Conservation (phyloP, 2,797 vertebrate species). For the Erethizon dorsatum region DNA sequence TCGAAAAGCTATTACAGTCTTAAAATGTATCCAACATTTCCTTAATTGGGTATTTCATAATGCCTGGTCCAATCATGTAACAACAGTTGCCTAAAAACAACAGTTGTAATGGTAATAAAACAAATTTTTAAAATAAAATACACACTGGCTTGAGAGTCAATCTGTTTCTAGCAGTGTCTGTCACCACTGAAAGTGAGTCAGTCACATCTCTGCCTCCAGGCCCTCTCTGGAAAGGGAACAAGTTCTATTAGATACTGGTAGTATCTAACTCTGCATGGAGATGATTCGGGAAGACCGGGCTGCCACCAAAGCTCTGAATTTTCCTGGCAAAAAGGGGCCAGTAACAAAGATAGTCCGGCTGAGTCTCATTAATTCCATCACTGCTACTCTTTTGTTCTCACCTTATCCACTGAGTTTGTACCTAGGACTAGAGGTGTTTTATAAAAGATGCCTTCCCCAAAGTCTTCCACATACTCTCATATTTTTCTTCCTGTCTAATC, state of each 20-base stretch:
- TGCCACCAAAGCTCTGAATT: not conserved
- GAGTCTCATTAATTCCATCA: not conserved
- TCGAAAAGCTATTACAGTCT: constrained; percentile 7
- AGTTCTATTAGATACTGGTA: not conserved
- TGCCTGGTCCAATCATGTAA: not conserved
- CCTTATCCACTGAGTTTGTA: not conserved
- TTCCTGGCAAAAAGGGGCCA: not conserved
- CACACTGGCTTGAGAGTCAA: not conserved
- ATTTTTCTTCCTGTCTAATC: not conserved
- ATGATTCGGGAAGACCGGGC: not conserved
- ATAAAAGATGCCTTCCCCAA: not conserved
- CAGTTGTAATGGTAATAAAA: not conserved
- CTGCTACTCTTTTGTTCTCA: not conserved
- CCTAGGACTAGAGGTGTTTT: not conserved
- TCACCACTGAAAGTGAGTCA: not conserved
- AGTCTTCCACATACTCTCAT: not conserved
- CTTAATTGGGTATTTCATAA: not conserved
- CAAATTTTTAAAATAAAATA: not conserved
- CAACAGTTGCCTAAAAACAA: not conserved
- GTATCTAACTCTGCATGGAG: fast-evolving
- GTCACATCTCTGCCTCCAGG: fast-evolving
- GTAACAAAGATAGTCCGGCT: not conserved
- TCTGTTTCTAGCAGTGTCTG: not conserved
- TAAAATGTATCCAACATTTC: not conserved
- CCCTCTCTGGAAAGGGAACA: not conserved